Conservation (phyloP, 2,888 invertebrate genomes). For the Eupeodes luniger region DNA sequence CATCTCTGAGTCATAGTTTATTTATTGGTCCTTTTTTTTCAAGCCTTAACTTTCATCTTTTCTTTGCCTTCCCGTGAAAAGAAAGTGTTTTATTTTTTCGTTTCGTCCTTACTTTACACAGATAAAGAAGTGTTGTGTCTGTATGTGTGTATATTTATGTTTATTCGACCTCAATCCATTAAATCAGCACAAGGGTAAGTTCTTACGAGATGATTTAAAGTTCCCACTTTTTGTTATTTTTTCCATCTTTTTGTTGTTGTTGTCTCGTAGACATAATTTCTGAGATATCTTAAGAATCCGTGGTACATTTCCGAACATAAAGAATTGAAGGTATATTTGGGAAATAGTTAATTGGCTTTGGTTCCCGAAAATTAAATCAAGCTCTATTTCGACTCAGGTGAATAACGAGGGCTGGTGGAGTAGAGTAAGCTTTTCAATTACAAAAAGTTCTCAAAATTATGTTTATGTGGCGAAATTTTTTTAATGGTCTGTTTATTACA, state of each 20-base stretch:
- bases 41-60: conserved; percentile 24
- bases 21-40: conserved; percentile 28
- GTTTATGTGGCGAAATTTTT: conserved; percentile 40
- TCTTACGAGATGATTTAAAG: conserved; percentile 38
- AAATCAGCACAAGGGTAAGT: conserved; percentile 69
- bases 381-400: conserved; percentile 27
- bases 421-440: conserved; percentile 42
- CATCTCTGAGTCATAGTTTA: conserved; percentile 47
- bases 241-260: background rate
- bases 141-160: conserved; percentile 46
- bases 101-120: background rate
- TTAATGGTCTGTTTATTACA: conserved; percentile 31
- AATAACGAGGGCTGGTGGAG: background rate
- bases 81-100: conserved; percentile 32
- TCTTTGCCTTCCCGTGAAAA: conserved; percentile 18
- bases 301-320: background rate
- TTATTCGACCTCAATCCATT: conserved; percentile 56
- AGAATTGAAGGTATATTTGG: background rate
- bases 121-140: conserved; percentile 27
- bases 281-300: background rate
- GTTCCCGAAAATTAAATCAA: conserved; percentile 38
- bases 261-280: conserved; percentile 2
- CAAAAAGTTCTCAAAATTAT: conserved; percentile 25
- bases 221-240: conserved; percentile 27
- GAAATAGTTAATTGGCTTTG: conserved; percentile 20